Conservation (phyloP, 2,113 vertebrate species). For the Phyllostomus hastatus region DNA sequence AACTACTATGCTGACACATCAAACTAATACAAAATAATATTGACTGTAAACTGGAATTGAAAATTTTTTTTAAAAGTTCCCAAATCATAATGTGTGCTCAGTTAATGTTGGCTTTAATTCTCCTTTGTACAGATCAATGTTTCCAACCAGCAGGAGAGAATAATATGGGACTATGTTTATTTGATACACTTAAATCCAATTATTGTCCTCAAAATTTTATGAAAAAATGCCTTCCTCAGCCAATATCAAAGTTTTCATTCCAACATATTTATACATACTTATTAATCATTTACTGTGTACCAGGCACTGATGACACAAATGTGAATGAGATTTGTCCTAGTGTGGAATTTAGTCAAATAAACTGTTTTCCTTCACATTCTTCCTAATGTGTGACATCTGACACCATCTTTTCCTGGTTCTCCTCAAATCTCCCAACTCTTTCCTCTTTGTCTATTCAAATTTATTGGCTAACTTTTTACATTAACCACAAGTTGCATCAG, state of each 20-base stretch:
- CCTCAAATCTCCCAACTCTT: background rate
- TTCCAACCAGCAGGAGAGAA: background rate
- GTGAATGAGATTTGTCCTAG: background rate
- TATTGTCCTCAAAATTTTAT: background rate
- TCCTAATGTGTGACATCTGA: background rate
- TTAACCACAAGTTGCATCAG: background rate
- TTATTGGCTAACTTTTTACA: background rate
- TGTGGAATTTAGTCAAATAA: background rate
- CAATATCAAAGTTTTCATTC: slow-evolving; percentile 25
- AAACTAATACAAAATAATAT: background rate
- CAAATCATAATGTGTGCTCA: background rate
- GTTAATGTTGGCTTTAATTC: background rate
- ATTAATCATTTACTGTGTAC: background rate
- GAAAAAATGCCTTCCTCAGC: background rate
- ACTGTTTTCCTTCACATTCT: background rate
- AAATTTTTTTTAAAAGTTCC: background rate
- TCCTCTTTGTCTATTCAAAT: background rate
- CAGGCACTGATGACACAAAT: background rate
- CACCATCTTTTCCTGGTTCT: background rate
- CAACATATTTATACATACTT: background rate
- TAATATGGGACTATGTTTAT: background rate
- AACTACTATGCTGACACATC: background rate
- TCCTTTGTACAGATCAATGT: background rate
- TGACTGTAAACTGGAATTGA: background rate
- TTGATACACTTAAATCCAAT: background rate